These are phyloP conservation scores for Macrochelys suwanniensis DNA, from an alignment of 2,797 vertebrate genomes.

Conservation along the genomic window DNA sequence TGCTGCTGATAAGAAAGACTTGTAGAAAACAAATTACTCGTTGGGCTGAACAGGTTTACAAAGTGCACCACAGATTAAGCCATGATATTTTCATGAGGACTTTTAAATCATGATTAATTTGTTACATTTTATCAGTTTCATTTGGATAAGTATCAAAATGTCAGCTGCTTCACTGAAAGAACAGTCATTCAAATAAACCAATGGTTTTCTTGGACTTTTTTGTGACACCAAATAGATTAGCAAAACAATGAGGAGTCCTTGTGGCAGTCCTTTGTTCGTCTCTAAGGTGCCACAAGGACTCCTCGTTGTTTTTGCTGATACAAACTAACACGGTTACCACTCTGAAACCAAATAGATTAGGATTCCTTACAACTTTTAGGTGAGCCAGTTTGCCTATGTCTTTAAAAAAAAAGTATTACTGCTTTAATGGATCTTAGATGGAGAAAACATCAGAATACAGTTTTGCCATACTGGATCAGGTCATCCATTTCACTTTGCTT, in stretches of 20 bases:
- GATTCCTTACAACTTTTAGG: neutral
- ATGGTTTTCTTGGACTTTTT: neutral
- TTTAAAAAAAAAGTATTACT: too few species aligned
- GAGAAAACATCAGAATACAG: neutral
- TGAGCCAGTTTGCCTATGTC: neutral
- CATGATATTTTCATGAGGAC: neutral
- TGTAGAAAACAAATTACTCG: neutral
- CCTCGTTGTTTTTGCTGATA: too few species aligned
- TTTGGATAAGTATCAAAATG: slow-evolving; percentile 18
- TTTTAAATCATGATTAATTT: neutral
- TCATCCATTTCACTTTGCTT: neutral
- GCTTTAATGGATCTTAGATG: neutral
- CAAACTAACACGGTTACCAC: too few species aligned
- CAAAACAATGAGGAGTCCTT: too few species aligned
- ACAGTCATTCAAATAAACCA: neutral
- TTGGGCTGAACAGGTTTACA: neutral
- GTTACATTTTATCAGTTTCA: neutral
- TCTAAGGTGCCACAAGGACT: too few species aligned
- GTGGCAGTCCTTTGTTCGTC: too few species aligned
- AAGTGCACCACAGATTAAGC: neutral
- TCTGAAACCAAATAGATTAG: neutral
- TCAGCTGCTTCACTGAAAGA: neutral
- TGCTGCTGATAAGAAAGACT: neutral
- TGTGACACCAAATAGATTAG: neutral
- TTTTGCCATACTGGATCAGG: neutral